Conservation (phyloP, 2,113 vertebrate species). For the Plectropomus leopardus region DNA sequence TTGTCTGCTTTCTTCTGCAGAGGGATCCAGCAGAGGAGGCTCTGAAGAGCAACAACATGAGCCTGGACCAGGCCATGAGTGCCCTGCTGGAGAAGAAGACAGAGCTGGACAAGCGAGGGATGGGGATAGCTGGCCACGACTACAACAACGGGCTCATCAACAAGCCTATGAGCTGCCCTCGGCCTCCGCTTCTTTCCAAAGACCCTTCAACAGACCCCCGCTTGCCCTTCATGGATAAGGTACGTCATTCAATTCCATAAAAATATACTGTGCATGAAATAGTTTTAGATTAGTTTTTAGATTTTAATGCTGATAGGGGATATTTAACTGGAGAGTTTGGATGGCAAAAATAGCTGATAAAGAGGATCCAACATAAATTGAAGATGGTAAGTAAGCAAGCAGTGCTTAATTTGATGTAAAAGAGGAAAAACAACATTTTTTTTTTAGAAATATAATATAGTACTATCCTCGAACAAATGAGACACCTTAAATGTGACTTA, state of each 20-base stretch:
- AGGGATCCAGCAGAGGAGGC: slow-evolving; percentile 99
- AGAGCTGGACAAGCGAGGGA: slow-evolving; percentile 97
- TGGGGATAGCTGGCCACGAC: slow-evolving; percentile 90
- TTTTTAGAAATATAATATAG: too few relatives aligned
- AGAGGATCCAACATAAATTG: too few relatives aligned
- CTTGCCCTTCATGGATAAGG: slow-evolving; percentile 96
- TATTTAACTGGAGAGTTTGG: too few relatives aligned
- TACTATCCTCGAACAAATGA: not conserved
- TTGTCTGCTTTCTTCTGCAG: slow-evolving; percentile 76
- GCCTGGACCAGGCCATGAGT: slow-evolving; percentile 99
- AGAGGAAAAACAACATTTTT: too few relatives aligned
- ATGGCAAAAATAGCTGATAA: too few relatives aligned
- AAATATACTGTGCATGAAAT: not conserved
- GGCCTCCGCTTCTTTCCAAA: slow-evolving; percentile 97
- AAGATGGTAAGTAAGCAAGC: not conserved
- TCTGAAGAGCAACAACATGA: slow-evolving; percentile 98
- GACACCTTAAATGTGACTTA: not conserved
- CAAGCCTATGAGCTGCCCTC: slow-evolving; percentile 94
- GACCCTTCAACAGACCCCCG: slow-evolving; percentile 95
- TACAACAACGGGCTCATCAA: slow-evolving; percentile 95
- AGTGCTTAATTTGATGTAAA: not conserved
- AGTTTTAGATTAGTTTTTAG: too few relatives aligned
- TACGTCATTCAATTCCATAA: slow-evolving; percentile 53
- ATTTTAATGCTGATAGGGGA: too few relatives aligned
- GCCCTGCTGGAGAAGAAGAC: slow-evolving; percentile 99